A percentile compares a stretch with the other conserved stretches of the same genome.
Conservation (phyloP, 2,113 vertebrate species). For the Mesembrinibis cayennensis region DNA sequence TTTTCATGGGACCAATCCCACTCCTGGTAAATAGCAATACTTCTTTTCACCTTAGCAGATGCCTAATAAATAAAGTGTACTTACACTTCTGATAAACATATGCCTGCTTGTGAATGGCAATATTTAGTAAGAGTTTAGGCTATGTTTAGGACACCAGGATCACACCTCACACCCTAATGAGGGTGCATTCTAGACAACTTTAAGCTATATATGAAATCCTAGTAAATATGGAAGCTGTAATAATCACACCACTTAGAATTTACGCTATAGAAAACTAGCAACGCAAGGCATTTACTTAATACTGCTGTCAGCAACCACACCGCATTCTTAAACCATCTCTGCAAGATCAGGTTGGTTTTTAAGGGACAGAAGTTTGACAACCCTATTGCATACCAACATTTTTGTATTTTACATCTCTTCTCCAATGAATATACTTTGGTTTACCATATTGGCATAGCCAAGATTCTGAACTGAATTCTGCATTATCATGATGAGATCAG, state of each 20-base stretch:
- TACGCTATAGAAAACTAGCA: background rate
- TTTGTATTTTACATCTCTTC: background rate
- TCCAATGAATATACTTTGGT: background rate
- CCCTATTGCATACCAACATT: background rate
- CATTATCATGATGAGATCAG: background rate
- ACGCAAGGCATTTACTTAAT: background rate
- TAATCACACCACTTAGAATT: background rate
- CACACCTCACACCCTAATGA: background rate
- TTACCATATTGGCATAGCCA: background rate
- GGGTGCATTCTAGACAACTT: background rate
- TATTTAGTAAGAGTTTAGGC: background rate
- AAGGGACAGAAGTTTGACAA: background rate
- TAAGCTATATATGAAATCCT: background rate
- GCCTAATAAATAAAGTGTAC: background rate
- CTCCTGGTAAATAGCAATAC: background rate
- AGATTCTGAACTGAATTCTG: background rate
- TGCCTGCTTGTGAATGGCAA: background rate
- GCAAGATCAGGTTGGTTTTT: background rate
- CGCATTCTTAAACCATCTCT: background rate
- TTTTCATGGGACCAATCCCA: background rate
- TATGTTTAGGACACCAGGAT: background rate
- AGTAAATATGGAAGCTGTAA: background rate
- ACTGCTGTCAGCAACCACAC: background rate
- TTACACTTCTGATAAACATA: background rate
- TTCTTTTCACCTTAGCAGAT: background rate